Evolutionary conservation across 2,113 vertebrate genomes (phyloP), one percentile per base, ranked within the genome.

Genomic region (Hypanus sabinus): DNA sequence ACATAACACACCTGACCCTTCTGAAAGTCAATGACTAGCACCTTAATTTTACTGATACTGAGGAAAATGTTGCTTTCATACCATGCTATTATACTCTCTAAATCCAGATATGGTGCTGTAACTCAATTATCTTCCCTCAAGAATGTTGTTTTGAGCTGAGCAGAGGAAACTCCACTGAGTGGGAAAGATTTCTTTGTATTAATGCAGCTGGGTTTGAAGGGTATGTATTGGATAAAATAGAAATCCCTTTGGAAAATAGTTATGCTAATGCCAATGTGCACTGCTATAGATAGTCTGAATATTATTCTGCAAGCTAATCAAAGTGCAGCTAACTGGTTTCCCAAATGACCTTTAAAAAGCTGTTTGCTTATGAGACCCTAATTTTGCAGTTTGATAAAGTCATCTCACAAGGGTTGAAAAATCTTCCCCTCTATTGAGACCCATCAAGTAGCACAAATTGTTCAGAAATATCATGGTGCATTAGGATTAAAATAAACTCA

Each of bases 401-500:
- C n/a, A 18, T 16, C 62, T n/a, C 57, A 85, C 24, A 62, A 88
- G 60, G 14, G 30, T 33, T 57, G 57, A n/a, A 65, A 16, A 62
- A 0, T 27, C 7, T 85, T 85, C 46, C 79, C 79, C 46, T 81
- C 33, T 8, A 81, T 8, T 57, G 27, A 33, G 14, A 62, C 57
- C 60, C 14, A 65, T n/a, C 30, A 62, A 24, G 27, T 88, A 88
- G 4, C 57, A 65, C 27, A 30, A 62, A 30, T n/a, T 87, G 24
- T 85, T 85, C 46, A 87, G 62, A 88, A 65, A 30, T 65, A 65
- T 88, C 11, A 65, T 8, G 0, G 30, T 62, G 85, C 12, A n/a
- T 88, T 88, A n/a, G 57, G 85, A 65, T 62, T 88, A 88, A 62
- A 88, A 88, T 88, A 65, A 88, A 88, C 60, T n/a, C 27, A 65